Conservation (phyloP, 2,797 vertebrate species). For the Melanotaenia nigrans region DNA sequence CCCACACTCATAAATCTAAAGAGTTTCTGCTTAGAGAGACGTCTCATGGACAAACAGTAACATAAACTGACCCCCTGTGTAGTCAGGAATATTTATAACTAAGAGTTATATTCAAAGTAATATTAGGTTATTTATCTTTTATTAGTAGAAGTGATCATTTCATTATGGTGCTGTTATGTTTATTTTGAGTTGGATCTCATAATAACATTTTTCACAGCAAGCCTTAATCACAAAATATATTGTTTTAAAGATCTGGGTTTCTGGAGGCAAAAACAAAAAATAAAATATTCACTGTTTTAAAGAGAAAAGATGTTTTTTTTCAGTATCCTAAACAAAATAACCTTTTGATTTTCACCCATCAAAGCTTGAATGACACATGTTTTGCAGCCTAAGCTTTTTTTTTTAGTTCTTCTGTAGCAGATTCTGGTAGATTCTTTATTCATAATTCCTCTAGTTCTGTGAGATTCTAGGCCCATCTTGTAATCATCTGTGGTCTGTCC, state of each 20-base stretch:
- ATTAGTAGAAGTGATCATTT: too few species aligned
- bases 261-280: too few species aligned
- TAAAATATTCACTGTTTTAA: too few species aligned
- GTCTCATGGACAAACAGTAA: slow-evolving; percentile 20
- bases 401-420: background rate
- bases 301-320: background rate
- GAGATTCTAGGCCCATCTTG: background rate
- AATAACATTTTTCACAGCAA: too few species aligned
- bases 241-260: too few species aligned
- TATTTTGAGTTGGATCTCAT: too few species aligned
- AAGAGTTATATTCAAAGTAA: background rate
- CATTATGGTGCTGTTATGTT: too few species aligned
- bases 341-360: background rate
- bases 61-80: slow-evolving; percentile 29
- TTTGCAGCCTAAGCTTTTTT: background rate
- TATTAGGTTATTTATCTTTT: background rate
- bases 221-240: too few species aligned
- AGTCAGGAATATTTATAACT: slow-evolving; percentile 36
- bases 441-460: background rate
- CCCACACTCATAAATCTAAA: slow-evolving; percentile 15
- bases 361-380: background rate
- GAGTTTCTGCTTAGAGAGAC: slow-evolving; percentile 37
- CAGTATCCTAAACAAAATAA: background rate
- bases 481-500: too few species aligned
- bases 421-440: background rate